Percentiles rank a stretch among this genome's conserved stretches.
These are phyloP conservation scores for Agelas oroides DNA, from an alignment of 37 sponge, comb jelly and placozoan genomes.

Conservation along the genomic window DNA sequence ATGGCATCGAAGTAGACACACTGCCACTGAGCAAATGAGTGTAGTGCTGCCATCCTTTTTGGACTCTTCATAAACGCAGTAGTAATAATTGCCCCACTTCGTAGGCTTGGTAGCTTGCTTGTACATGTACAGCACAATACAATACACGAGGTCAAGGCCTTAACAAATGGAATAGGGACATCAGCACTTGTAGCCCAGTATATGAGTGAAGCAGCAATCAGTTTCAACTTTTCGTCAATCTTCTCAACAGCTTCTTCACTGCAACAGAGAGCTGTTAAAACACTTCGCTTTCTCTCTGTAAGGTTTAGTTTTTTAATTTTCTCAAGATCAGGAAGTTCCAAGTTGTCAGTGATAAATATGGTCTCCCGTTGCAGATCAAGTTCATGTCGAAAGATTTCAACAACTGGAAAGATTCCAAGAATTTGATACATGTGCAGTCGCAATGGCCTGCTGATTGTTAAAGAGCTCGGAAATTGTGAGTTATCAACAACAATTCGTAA, in stretches of 20 bases:
- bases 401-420: neutral
- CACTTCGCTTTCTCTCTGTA: neutral
- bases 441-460: neutral
- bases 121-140: slow-evolving; percentile 29
- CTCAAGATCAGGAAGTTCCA: neutral
- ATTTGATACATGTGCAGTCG: slow-evolving; percentile 36
- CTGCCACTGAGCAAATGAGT: slow-evolving; percentile 78
- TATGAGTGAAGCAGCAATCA: slow-evolving; percentile 12
- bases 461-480: neutral
- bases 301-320: neutral
- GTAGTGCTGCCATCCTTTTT: slow-evolving; percentile 40
- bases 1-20: slow-evolving; percentile 32
- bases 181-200: slow-evolving; percentile 39
- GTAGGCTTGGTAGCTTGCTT: neutral
- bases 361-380: neutral
- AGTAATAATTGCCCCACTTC: neutral
- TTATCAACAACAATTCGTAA: slow-evolving; percentile 33
- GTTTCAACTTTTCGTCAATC: slow-evolving; percentile 6
- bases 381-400: slow-evolving; percentile 33
- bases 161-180: slow-evolving; percentile 4
- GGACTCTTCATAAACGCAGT: slow-evolving; percentile 5
- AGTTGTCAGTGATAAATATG: neutral
- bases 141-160: slow-evolving; percentile 47
- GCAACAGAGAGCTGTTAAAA: slow-evolving; percentile 25
- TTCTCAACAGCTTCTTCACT: neutral